Base-by-base conservation (phyloP, 2,888 invertebrate genomes). In the Papilio demoleus region DNA sequence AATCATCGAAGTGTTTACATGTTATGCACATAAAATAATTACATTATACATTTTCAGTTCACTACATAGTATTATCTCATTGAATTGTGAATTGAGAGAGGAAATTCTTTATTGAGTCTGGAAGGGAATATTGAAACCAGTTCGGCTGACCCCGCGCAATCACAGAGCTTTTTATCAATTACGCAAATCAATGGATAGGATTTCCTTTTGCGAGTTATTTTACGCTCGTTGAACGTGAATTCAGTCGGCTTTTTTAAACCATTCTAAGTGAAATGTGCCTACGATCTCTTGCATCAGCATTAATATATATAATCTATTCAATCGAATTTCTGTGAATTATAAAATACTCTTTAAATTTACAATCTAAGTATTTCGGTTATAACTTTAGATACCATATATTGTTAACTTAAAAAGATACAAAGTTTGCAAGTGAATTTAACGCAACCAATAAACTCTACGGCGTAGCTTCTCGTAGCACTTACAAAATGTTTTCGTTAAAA, bases 161-260 rank as follows among this genome's bases (percentile, higher is more conserved):
- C 69, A 69, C 56, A 56, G 65, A 19, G 61, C 69, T 69, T 65
- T 65, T 69, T 69, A 69, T 69, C 65, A 69, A 69, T 69, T 61
- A 69, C 65, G 69, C 69, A 65, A 69, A 69, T 69, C 65, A 69
- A 69, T 65, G 65, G 65, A 65, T 61, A 53, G 65, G 69, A 65
- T 68, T 69, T 69, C 38, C 53, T 61, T 56, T 69, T 65, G 61
- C 53, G 56, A 69, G 69, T 56, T 61, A 69, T 69, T 65, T 69
- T 65, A 65, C 69, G 56, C 69, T 69, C 65, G 61, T 65, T 69
- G 53, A 62, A 65, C 45, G 14, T 40, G 53, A 61, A 65, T 56
- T 69, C 53, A 56, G 27, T 24, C 24, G 62, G 56, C 22, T 22
- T 61, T 53, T 69, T 69, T 64, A 63, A 59, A 50, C 27, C 19